A percentile compares a stretch with the other conserved stretches of the same genome.
Evolutionary conservation across 2,888 invertebrate species (phyloP).

Genomic region (Invenusta paracnida): DNA sequence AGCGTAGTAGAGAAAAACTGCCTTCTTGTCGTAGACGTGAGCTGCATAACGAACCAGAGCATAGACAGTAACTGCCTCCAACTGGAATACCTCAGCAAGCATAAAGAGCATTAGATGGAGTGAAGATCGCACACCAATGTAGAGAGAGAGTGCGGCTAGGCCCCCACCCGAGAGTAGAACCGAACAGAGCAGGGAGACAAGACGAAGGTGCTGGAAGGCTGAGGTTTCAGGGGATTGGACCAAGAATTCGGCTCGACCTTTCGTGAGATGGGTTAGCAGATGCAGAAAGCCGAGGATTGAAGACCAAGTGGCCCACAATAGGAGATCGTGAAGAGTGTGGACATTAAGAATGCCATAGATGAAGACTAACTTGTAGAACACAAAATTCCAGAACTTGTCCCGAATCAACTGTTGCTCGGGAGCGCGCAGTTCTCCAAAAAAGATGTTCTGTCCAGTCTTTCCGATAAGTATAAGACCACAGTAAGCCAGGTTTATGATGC

Average conservation of each 20-base stretch:
- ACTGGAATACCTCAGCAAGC: conserved; percentile 39
- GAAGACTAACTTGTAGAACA: conserved; percentile 87
- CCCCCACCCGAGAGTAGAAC: conserved; percentile 17
- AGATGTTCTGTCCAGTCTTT: conserved; percentile 71
- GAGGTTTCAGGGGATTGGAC: conserved; percentile 40
- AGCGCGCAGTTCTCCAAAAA: conserved; percentile 77
- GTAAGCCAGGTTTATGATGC: conserved; percentile 77
- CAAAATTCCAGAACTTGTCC: conserved; percentile 86
- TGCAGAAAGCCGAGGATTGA: conserved; percentile 77
- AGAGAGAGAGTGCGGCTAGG: conserved; percentile 31
- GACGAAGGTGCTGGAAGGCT: neutral
- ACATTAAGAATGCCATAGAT: conserved; percentile 80
- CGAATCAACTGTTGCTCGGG: conserved; percentile 68
- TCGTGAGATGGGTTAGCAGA: conserved; percentile 75
- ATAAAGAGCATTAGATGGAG: conserved; percentile 40
- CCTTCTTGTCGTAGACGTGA: conserved; percentile 47
- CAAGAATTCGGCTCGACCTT: conserved; percentile 85
- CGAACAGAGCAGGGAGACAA: conserved; percentile 31
- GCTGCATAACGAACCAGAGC: conserved; percentile 34
- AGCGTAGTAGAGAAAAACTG: conserved; percentile 73
- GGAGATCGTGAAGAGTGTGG: conserved; percentile 75
- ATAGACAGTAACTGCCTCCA: conserved; percentile 38
- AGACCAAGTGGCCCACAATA: conserved; percentile 84
- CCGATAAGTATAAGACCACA: conserved; percentile 74
- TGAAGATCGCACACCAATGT: conserved; percentile 37